phyloP scores from a whole-genome alignment of 1,140 invertebrate genomes.

The Drosophila micromelanica region DNA sequence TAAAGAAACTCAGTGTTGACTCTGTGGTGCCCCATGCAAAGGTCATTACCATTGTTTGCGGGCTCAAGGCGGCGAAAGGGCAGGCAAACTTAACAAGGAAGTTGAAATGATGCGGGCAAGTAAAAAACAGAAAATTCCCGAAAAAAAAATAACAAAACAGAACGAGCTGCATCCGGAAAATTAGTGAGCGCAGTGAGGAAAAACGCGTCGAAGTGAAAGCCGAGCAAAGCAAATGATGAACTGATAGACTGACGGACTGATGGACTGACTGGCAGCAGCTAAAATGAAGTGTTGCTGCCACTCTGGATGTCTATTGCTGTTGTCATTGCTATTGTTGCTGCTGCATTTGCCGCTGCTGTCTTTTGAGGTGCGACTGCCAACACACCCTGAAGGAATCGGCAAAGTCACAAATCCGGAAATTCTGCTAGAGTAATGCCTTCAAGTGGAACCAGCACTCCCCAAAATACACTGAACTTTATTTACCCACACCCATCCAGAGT shows the following conservation, averaged over 20 bases:
- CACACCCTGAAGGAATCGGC: slow-evolving; percentile 54
- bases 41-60: slow-evolving; percentile 24
- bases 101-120: slow-evolving; percentile 41
- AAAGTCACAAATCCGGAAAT: slow-evolving; percentile 16
- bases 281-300: slow-evolving; percentile 17
- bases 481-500: not conserved
- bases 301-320: not conserved
- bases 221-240: slow-evolving; percentile 47
- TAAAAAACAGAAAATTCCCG: not conserved
- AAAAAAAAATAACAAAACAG: slow-evolving; percentile 20
- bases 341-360: slow-evolving; percentile 6
- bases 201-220: slow-evolving; percentile 74
- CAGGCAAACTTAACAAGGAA: slow-evolving; percentile 40
- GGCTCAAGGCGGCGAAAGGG: not conserved
- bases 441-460: slow-evolving; percentile 30
- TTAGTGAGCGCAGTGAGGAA: slow-evolving; percentile 73
- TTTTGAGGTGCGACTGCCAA: slow-evolving; percentile 56
- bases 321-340: not conserved
- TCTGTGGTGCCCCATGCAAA: slow-evolving; percentile 7
- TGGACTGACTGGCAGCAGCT: slow-evolving; percentile 38
- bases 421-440: slow-evolving; percentile 7
- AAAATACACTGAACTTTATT: not conserved
- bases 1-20: slow-evolving; percentile 1
- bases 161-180: slow-evolving; percentile 76
- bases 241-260: slow-evolving; percentile 38